phyloP scores from a whole-genome alignment of 1,140 invertebrate species.

The Pomacea maculata region DNA sequence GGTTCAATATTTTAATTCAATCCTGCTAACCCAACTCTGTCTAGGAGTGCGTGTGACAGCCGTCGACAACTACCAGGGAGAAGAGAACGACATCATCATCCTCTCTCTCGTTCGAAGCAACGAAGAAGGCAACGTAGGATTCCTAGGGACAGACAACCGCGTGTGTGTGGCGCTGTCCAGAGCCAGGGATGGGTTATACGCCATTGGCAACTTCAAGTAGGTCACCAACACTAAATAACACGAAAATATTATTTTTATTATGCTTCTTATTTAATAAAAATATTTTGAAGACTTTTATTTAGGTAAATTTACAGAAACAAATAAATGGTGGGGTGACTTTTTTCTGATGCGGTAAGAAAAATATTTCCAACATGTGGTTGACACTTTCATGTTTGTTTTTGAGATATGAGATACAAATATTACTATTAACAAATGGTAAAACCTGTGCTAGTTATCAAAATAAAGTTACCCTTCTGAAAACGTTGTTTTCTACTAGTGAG shows the following conservation, averaged over 20 bases:
- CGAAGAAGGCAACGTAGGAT: constrained; percentile 76
- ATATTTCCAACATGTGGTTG: not conserved
- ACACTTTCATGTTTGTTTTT: not conserved
- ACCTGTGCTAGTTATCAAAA: too few species aligned
- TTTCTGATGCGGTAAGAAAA: too few species aligned
- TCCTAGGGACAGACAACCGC: constrained; percentile 79
- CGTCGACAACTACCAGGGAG: constrained; percentile 79
- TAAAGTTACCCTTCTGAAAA: too few species aligned
- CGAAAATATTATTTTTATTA: too few species aligned
- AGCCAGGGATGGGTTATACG: constrained; percentile 77
- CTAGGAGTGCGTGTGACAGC: constrained; percentile 69
- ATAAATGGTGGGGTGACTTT: not conserved
- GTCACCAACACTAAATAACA: not conserved
- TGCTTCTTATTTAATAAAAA: not conserved
- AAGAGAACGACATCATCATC: constrained; percentile 85
- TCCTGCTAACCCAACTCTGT: too few species aligned
- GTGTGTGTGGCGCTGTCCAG: constrained; percentile 85
- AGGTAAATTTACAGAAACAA: not conserved
- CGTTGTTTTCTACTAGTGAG: too few species aligned
- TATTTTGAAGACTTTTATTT: not conserved
- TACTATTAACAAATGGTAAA: too few species aligned
- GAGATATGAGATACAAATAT: not conserved
- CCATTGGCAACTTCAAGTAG: constrained; percentile 76
- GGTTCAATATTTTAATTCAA: too few species aligned
- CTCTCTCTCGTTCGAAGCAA: constrained; percentile 81